A percentile compares a stretch with the other conserved stretches of the same genome.
These are phyloP conservation scores for Caenorhabditis doughertyi DNA, from an alignment of 2,888 invertebrate species.

Conservation along the genomic window DNA sequence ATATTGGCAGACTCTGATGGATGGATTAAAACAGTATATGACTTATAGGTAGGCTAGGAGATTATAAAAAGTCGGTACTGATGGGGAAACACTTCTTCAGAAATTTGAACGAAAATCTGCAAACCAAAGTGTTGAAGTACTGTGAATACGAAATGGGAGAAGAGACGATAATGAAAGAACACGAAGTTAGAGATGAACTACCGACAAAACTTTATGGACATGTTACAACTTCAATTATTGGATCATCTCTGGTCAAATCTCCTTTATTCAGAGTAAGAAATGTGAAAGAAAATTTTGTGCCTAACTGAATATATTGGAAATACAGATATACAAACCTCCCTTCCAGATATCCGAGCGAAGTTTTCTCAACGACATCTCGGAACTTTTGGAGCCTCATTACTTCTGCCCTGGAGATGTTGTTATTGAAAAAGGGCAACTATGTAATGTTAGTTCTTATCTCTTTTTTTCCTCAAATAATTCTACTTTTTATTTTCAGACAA, in stretches of 20 bases:
- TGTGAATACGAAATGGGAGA: slow-evolving; percentile 66
- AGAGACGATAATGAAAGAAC: slow-evolving; percentile 64
- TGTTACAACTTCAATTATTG: slow-evolving; percentile 60
- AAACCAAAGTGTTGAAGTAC: slow-evolving; percentile 61
- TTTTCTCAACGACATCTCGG: slow-evolving; percentile 52
- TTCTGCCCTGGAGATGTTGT: slow-evolving; percentile 69
- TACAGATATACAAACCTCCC: too few relatives aligned
- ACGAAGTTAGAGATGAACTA: slow-evolving; percentile 61
- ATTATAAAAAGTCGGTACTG: too few relatives aligned
- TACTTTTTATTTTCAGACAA: slow-evolving; percentile 28
- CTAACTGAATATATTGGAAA: too few relatives aligned
- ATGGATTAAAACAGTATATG: slow-evolving; percentile 74
- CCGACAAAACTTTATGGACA: slow-evolving; percentile 62
- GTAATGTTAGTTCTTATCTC: slow-evolving; percentile 44
- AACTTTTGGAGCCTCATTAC: slow-evolving; percentile 57
- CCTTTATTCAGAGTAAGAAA: slow-evolving; percentile 54
- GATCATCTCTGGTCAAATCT: slow-evolving; percentile 43
- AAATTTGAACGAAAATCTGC: slow-evolving; percentile 50
- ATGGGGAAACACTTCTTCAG: too few relatives aligned
- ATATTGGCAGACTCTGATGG: slow-evolving; percentile 68
- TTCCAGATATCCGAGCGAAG: slow-evolving; percentile 58
- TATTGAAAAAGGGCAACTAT: slow-evolving; percentile 64
- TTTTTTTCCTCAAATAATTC: background rate
- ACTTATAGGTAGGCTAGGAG: slow-evolving; percentile 61
- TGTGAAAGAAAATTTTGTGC: background rate